Evolutionary conservation across 1,140 invertebrate species (phyloP), one percentile per base, ranked within the genome.

Genomic region (Philopotamus ludificatus): DNA sequence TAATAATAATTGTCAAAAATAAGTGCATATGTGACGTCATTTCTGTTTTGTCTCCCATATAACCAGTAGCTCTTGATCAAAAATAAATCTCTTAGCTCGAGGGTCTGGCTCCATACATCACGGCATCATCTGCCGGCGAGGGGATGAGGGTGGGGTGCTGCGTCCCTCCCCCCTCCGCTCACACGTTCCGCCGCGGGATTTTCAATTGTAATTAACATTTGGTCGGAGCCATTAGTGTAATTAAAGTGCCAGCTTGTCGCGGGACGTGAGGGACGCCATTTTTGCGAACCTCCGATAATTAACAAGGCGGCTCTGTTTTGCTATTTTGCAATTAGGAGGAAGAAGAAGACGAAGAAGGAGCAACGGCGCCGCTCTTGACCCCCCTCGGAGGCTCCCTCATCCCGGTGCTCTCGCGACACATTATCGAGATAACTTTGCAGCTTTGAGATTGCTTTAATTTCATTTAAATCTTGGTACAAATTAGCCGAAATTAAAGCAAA

Each of bases 201-300:
- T 86, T 83, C 83, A 85, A 85, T 85, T 83, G 83, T 85, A 85
- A 85, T 85, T 85, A 85, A 85, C 84, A 84, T 85, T 85, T 84
- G 84, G 82, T 83, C 28, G 83, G 82, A 82, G 81, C 84, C 84
- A 85, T 85, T 85, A 85, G 83, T 84, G 82, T 85, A 85, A 85
- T 85, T 85, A 85, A 85, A 85, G 82, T 85, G 82, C 82, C 84
- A 82, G 45, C 53, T 39, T 67, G 53, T 83, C 59, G 50, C 51
- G 42, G 8, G 21, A 42, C 23, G 21, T 18, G 39, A 9, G 50
- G 53, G 25, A 22, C 51, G 15, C 20, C 50, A 53, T 53, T 53
- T 53, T 53, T 53, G 20, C 50, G 25, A 47, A 15, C 44, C 44
- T 47, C 44, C 18, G 18, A 47, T 47, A 47, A 47, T 47, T 47